Evolutionary conservation across 2,113 vertebrate species (phyloP), one percentile per base, ranked within the genome.

Genomic region (Sakesphorus luctuosus): DNA sequence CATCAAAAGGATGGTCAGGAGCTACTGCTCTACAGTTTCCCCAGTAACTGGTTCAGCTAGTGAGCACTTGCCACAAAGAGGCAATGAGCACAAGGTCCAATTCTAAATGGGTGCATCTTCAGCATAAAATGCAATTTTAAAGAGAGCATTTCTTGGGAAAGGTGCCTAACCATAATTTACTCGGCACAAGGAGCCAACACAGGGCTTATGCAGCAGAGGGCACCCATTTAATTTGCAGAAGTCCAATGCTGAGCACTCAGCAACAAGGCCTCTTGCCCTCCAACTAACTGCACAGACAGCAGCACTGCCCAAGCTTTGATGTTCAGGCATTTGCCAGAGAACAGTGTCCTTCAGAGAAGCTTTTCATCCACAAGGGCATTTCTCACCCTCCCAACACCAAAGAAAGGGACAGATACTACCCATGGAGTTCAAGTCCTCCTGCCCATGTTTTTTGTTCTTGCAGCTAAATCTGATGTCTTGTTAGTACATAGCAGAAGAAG

Each of bases 71-170:
- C 44, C 61, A 40, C 40, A 47, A 59, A 31, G 31, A 89, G 21
- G 21, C 94, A 92, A 94, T 5, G 18, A 90, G 62, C 35, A 31
- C 15, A 66, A 69, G 56, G 63, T 40, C 47, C 59, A 80, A 61
- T 91, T 82, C 56, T 47, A 90, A 94, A 74, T 18, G 35, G 75
- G 46, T 92, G 67, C 80, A 36, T n/a, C 50, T 79, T 84, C 92
- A 94, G 88, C 88, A 87, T 33, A 93, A 93, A 95, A 35, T 6
- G 44, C 56, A 91, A 93, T 97, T 94, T 93, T 81, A 38, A 91
- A 74, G 76, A 89, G 17, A 87, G 40, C 10, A 49, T 68, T 92
- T 68, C 17, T 94, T 86, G 85, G 92, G 92, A 88, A 93, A 94
- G 50, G 58, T 93, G 94, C 96, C 96, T 90, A 85, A 47, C 73